Evolutionary conservation across 2,113 vertebrate genomes (phyloP).

Genomic region (Indicator indicator): DNA sequence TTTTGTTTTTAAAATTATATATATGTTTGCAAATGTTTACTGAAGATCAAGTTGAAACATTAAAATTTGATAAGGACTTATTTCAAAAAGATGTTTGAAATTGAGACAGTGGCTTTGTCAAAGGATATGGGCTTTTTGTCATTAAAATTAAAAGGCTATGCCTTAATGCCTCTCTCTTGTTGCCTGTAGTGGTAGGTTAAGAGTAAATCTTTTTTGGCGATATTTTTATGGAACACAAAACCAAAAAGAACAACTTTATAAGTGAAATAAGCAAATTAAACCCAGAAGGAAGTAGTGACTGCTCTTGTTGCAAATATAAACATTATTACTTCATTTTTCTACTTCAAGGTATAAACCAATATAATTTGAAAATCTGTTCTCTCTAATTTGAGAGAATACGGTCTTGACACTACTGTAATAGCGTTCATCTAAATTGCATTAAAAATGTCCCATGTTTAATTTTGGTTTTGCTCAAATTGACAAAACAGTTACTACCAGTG

Average conservation of each 20-base stretch:
- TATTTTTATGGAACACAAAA: no score
- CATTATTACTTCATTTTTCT: background rate
- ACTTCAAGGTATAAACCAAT: background rate
- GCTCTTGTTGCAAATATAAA: background rate
- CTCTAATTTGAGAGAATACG: background rate
- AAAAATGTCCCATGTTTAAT: background rate
- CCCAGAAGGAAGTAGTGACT: background rate
- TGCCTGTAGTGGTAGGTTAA: background rate
- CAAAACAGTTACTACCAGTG: background rate
- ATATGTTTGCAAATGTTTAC: background rate
- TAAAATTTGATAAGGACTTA: background rate
- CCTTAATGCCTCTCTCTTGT: background rate
- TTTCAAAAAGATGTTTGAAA: background rate
- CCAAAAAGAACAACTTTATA: background rate
- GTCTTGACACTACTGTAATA: background rate
- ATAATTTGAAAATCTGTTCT: background rate
- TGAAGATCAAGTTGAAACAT: background rate
- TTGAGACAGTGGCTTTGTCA: fast-evolving
- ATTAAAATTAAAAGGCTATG: background rate
- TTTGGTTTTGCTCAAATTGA: background rate
- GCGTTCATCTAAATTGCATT: background rate
- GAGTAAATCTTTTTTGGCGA: background rate
- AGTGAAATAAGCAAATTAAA: background rate
- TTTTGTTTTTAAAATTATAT: background rate
- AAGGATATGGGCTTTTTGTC: background rate